Evolutionary conservation across 2,113 vertebrate species (phyloP), one percentile per base, ranked within the genome.

Genomic region (Upupa epops): DNA sequence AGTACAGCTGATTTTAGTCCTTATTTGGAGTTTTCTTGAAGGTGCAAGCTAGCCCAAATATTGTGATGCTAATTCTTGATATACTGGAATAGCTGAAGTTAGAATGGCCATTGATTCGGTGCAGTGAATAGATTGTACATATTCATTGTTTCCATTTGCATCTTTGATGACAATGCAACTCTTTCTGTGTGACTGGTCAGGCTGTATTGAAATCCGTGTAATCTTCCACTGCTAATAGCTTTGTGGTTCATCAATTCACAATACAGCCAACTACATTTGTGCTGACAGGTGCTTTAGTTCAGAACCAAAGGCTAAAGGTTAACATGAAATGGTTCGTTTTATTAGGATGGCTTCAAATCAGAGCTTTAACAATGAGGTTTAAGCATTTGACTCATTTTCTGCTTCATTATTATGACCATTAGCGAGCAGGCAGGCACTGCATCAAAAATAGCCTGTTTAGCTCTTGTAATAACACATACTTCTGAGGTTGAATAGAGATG

Each of bases 371-470:
- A 96, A 91, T 83, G 95, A 96, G 71, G 51, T 80, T 97, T 94
- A 90, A 96, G 59, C 40, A 73, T 95, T 96, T 96, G 83, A 95
- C 95, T 96, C 90, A 83, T 95, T 93, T 72, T 89, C 80, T 95
- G 60, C 61, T 94, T 96, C 79, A 86, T 95, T 84, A 95, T 93
- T 92, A 88, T 89, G 94, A 96, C 92, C 90, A 97, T 97, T 97
- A 96, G 76, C 72, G 86, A 96, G 61, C 81, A 92, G 73, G 78
- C 66, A 92, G 68, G 65, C 9, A 16, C 31, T 92, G 78, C 75
- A 84, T 93, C 65, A 92, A 63, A 95, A 96, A 87, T 68, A 88
- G 58, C 77, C 86, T 82, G 40, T 88, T 91, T 95, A 96, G 92
- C 77, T 34, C 76, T 92, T 92, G 94, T 93, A 90, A 82, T 73